Percentiles rank a stretch among this genome's conserved stretches.
These are phyloP conservation scores for Neosalanx taihuensis DNA, from an alignment of 2,797 vertebrate species.

Conservation along the genomic window DNA sequence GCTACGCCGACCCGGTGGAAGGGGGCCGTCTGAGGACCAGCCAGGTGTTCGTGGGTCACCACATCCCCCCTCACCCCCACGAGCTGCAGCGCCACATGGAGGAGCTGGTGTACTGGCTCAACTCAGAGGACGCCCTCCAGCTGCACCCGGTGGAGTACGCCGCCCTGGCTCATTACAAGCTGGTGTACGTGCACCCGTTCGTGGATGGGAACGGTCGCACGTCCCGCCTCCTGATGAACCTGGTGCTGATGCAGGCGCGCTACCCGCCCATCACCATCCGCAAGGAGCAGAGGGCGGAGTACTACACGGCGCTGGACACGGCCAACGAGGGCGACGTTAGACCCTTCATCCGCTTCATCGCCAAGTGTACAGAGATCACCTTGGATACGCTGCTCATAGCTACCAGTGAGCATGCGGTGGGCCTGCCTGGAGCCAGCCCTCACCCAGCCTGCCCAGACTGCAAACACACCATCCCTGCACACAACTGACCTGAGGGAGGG, in stretches of 20 bases:
- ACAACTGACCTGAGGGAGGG: slow-evolving; percentile 67
- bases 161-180: slow-evolving; percentile 92
- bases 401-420: slow-evolving; percentile 87
- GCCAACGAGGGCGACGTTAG: slow-evolving; percentile 95
- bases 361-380: slow-evolving; percentile 91
- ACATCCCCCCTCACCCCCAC: slow-evolving; percentile 88
- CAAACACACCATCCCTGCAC: slow-evolving; percentile 84
- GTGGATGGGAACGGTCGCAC: slow-evolving; percentile 94
- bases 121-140: slow-evolving; percentile 87
- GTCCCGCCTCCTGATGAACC: slow-evolving; percentile 92
- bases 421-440: slow-evolving; percentile 80
- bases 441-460: slow-evolving; percentile 69
- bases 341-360: slow-evolving; percentile 96
- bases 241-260: slow-evolving; percentile 92
- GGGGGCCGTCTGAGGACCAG: slow-evolving; percentile 84
- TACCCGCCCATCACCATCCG: slow-evolving; percentile 94
- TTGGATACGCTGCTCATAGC: slow-evolving; percentile 93
- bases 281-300: slow-evolving; percentile 92
- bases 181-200: slow-evolving; percentile 96
- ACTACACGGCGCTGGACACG: slow-evolving; percentile 85
- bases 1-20: slow-evolving; percentile 90
- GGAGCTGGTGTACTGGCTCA: slow-evolving; percentile 93
- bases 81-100: slow-evolving; percentile 90
- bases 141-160: slow-evolving; percentile 94
- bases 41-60: slow-evolving; percentile 96